Evolutionary conservation across 2,113 vertebrate species (phyloP), one percentile per base, ranked within the genome.

Genomic region (Laterallus jamaicensis): DNA sequence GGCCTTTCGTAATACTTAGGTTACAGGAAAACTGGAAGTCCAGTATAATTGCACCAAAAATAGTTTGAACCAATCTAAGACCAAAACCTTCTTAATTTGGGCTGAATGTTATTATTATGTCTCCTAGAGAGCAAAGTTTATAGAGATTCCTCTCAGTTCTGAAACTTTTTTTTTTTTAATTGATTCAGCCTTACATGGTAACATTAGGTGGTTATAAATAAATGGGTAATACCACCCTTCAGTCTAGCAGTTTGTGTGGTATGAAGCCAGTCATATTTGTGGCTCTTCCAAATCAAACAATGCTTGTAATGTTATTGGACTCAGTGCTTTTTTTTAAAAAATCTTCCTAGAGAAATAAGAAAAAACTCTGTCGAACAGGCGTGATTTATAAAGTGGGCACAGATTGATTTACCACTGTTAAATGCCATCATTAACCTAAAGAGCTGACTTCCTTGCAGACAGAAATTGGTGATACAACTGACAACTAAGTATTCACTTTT

Each of bases 211-310:
- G 75, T 94, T 96, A 92, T 95, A 95, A 96, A 90, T 93, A 96
- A 86, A 73, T 95, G 82, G 68, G 54, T 96, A 95, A 93, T 71
- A 92, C 87, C 86, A 94, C 71, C 86, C 84, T 94, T 88, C 44
- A 88, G 56, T 52, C 15, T 22, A 95, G 82, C 89, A 90, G 44
- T 94, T 95, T 86, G 74, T 96, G 86, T 93, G 85, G 83, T 88
- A 87, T 76, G 82, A 92, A 88, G 62, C 68, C 81, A 91, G 62
- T 90, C 85, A 82, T 76, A 86, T 59, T 73, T 95, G 73, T 93
- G 68, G 69, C 69, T 29, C 73, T 95, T 96, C 95, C 87, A 97
- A 97, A 92, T 83, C 91, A 98, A 97, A 97, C 56, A 96, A 54
- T 66, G 79, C 37, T 95, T 97, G 66, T 91, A 84, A 82, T 92